Base-by-base conservation (phyloP, 2,113 vertebrate genomes). In the Greenwoodochromis staneri region DNA sequence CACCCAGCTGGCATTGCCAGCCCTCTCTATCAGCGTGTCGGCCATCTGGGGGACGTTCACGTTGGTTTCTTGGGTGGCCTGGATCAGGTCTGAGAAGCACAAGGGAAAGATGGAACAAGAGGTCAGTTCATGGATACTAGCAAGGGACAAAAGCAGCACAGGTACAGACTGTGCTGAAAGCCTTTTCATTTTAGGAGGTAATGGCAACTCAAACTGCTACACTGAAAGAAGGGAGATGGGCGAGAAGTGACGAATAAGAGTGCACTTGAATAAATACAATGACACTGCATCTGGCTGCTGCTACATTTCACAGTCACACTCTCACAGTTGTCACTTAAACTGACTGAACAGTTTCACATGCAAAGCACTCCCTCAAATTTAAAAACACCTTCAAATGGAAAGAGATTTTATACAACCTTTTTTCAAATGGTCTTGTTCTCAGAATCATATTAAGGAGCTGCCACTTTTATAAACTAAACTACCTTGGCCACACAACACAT, bases 1-100 rank as follows among this genome's bases (percentile, higher is more conserved):
- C 91, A 99, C 97, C 99, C 99, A 99, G 97, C 99, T 99, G 95
- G 98, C 99, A 36, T 99, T 99, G 80, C 97, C 97, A 40, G 97
- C 98, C 95, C 99, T 97, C 97, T 99, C 99, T 95, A 99, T 97
- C 93, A 99, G 97, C 36, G 98, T 99, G 96, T 99, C 99, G 2
- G 98, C 99, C 97, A 99, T 96, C 69, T 98, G 98, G 38, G 99
- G 98, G 95, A 99, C 97, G 94, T 98, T 99, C 89, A 99, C 99
- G 83, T 97, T 99, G 97, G 98, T 97, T 92, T 99, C 99, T 95
- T 99, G 98, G 80, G 98, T 99, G 91, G 98, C 98, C 94, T 98
- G 98, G 95, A 99, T 98, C 96, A 99, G 96, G 93, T 97, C 99
- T 99, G 96, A 14, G 96, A 96, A 86, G 66, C 83, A 51, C 2